These are phyloP conservation scores for Stegophylla sp. DNA, from an alignment of 2,888 invertebrate species.

Conservation along the genomic window DNA sequence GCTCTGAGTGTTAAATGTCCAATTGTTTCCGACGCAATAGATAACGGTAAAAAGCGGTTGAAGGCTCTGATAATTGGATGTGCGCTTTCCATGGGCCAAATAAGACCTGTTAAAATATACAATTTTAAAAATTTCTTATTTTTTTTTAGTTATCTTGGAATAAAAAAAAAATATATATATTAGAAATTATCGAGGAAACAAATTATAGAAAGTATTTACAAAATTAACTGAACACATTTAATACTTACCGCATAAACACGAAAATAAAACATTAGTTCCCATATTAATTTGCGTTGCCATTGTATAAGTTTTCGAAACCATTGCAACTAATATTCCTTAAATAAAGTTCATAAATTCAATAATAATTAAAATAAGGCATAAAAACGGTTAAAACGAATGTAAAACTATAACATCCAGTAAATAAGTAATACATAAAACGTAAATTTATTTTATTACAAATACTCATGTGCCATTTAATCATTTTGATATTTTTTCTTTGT, in stretches of 20 bases:
- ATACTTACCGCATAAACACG: conserved; percentile 50
- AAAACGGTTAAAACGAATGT: too few species aligned
- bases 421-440: too few species aligned
- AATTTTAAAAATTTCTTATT: too few species aligned
- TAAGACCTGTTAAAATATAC: too few species aligned
- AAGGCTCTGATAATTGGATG: conserved; percentile 35
- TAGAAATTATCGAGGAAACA: too few species aligned
- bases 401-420: background rate
- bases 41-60: conserved; percentile 39
- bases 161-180: too few species aligned
- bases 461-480: too few species aligned
- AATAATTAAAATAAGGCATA: too few species aligned
- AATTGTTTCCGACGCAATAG: conserved; percentile 46
- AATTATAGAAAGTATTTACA: too few species aligned
- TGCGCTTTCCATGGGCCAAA: conserved; percentile 54
- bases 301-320: conserved; percentile 29
- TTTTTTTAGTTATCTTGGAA: too few species aligned
- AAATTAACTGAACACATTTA: background rate
- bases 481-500: too few species aligned
- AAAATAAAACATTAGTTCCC: conserved; percentile 54
- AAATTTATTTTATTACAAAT: too few species aligned
- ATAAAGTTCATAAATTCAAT: conserved; percentile 4
- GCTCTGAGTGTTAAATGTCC: conserved; percentile 47
- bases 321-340: conserved; percentile 49
- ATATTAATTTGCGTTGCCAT: conserved; percentile 55